Conservation (phyloP, 1,140 invertebrate genomes). For the Ridgeia piscesae region DNA sequence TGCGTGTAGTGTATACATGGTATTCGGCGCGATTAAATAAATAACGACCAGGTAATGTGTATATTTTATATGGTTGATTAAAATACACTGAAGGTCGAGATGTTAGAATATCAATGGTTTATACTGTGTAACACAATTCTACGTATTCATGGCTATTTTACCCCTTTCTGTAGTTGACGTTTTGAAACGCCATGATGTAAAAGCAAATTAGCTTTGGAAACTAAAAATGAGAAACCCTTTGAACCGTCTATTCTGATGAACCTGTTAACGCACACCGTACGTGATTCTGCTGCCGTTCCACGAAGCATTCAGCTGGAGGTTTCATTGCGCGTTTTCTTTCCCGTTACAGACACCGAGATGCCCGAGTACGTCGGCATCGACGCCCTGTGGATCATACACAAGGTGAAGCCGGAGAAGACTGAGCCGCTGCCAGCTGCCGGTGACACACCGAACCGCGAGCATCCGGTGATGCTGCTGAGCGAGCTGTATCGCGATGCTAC, state of each 20-base stretch:
- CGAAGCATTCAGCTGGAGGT: neutral
- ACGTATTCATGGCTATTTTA: neutral
- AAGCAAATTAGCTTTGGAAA: too few species aligned
- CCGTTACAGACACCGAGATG: neutral
- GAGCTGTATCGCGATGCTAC: constrained; percentile 17
- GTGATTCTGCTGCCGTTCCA: neutral
- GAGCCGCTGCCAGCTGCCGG: neutral
- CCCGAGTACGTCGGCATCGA: neutral
- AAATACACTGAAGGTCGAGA: neutral
- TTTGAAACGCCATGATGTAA: too few species aligned
- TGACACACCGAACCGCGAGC: neutral
- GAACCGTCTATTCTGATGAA: too few species aligned
- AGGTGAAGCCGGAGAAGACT: neutral
- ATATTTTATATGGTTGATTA: neutral
- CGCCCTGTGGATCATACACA: neutral
- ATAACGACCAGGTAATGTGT: neutral
- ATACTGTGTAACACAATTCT: neutral
- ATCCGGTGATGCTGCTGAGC: neutral
- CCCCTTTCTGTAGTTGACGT: too few species aligned
- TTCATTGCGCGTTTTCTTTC: neutral
- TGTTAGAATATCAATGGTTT: neutral
- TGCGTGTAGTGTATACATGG: neutral
- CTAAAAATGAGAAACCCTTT: too few species aligned
- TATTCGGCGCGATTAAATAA: neutral
- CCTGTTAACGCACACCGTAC: too few species aligned